Conservation (phyloP, 2,113 vertebrate species). For the Uropsilus gracilis region DNA sequence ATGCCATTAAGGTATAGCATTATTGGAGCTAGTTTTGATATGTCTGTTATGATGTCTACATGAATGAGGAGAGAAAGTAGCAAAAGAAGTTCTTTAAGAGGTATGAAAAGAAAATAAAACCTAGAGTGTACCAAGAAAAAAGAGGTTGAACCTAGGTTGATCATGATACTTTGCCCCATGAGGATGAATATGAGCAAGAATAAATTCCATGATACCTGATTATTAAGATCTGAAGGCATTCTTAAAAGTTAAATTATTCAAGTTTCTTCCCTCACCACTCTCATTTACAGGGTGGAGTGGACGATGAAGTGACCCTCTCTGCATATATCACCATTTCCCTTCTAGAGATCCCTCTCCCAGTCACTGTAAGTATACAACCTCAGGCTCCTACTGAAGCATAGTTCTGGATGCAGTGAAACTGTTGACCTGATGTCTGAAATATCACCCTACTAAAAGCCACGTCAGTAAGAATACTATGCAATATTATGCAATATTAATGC, state of each 20-base stretch:
- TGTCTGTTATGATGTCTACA: background rate
- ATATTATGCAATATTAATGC: background rate
- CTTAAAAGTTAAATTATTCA: background rate
- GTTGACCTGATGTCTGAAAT: background rate
- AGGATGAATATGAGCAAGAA: background rate
- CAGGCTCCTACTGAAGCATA: background rate
- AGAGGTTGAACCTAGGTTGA: background rate
- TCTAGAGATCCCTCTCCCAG: constrained; percentile 80
- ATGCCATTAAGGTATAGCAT: constrained; percentile 80
- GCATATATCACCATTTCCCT: constrained; percentile 81
- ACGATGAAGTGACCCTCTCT: constrained; percentile 76
- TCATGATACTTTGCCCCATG: background rate
- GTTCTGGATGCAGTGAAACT: background rate
- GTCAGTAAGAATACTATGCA: background rate
- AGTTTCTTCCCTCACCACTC: background rate
- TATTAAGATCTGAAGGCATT: background rate
- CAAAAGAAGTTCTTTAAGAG: background rate
- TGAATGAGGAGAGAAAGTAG: background rate
- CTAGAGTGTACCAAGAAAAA: background rate
- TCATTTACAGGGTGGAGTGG: constrained; percentile 80
- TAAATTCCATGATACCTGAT: background rate
- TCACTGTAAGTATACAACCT: constrained; percentile 71
- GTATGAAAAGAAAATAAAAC: background rate
- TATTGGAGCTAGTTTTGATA: background rate
- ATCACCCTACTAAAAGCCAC: background rate